Percentiles rank a stretch among this genome's conserved stretches.
Conservation (phyloP, 2,113 vertebrate species). For the Serinus canaria region DNA sequence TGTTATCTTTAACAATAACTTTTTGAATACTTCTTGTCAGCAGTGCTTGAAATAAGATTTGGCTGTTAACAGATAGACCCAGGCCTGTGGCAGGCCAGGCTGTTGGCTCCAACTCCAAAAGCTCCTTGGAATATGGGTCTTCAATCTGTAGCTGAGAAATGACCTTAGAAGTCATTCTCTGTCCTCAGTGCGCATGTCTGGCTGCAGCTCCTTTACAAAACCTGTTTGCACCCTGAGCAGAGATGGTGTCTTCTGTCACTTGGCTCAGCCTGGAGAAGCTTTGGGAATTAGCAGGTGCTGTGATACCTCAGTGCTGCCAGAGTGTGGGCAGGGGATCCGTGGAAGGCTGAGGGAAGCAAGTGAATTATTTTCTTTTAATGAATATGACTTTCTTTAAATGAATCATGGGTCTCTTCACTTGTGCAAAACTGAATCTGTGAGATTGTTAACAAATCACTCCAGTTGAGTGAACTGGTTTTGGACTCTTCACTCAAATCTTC, state of each 20-base stretch:
- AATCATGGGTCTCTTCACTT: background rate
- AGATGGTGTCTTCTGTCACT: background rate
- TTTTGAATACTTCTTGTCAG: background rate
- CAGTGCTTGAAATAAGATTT: background rate
- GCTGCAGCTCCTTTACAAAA: background rate
- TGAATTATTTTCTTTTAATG: background rate
- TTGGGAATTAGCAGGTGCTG: background rate
- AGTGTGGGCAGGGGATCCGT: accelerated
- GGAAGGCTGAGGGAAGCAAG: background rate
- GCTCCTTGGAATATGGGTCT: background rate
- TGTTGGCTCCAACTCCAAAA: background rate
- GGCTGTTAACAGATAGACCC: background rate
- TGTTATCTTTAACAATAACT: background rate
- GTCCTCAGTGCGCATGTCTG: background rate
- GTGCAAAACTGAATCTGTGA: background rate
- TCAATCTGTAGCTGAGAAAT: background rate
- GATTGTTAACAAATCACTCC: background rate
- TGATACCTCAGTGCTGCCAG: background rate
- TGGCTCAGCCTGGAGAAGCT: background rate
- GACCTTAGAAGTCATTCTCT: background rate
- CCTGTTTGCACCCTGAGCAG: background rate
- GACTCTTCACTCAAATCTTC: background rate
- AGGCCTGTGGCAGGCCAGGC: background rate
- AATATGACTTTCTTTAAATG: background rate
- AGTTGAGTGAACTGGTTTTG: background rate